These are phyloP conservation scores for Rhyacophila evoluta DNA, from an alignment of 2,888 invertebrate species.

Conservation along the genomic window DNA sequence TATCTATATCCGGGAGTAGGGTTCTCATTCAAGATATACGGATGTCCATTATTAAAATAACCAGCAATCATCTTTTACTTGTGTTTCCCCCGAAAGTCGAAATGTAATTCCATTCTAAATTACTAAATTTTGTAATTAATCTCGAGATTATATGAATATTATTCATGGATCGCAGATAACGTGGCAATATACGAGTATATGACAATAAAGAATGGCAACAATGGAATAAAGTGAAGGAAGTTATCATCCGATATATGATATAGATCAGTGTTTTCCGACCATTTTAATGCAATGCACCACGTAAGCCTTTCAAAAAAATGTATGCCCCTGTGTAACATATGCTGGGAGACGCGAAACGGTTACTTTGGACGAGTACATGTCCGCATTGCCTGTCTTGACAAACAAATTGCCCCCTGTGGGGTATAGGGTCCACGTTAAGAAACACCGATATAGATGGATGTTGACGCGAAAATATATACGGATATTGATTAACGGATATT, in stretches of 20 bases:
- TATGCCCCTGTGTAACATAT: too few species aligned
- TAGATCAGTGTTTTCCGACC: too few species aligned
- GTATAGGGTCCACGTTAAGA: too few species aligned
- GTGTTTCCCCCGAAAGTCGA: background rate
- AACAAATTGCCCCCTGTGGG: too few species aligned
- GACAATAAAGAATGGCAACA: background rate
- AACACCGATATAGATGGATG: too few species aligned
- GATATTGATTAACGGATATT: too few species aligned
- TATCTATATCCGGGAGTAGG: slow-evolving; percentile 7
- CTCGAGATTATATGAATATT: background rate
- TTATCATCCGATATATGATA: background rate
- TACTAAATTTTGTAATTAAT: slow-evolving; percentile 3
- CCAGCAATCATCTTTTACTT: background rate
- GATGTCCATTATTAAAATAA: background rate
- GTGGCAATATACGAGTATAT: background rate
- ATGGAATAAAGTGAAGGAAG: background rate
- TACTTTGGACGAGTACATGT: too few species aligned
- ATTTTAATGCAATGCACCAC: too few species aligned
- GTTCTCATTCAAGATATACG: background rate
- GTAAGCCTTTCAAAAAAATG: too few species aligned
- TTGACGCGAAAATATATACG: too few species aligned
- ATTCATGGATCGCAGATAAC: background rate
- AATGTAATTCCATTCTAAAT: background rate
- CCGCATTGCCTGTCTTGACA: too few species aligned
- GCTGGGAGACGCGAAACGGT: too few species aligned